Conservation (phyloP, 1,140 invertebrate genomes). For the Octopus sinensis region DNA sequence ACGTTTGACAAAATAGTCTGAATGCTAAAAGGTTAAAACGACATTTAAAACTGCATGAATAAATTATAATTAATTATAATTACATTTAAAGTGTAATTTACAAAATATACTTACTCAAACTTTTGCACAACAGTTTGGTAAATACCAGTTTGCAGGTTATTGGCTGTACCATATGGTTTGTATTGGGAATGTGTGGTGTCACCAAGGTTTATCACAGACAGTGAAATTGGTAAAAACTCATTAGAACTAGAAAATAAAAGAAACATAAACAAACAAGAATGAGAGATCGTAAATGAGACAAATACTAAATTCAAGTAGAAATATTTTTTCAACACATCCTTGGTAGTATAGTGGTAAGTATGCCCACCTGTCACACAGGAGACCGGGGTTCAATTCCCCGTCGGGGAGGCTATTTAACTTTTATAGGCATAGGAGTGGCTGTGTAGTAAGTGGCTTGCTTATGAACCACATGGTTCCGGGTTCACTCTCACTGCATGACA, state of each 20-base stretch:
- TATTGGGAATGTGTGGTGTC: constrained; percentile 39
- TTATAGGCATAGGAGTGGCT: too few species aligned
- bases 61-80: neutral
- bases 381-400: too few species aligned
- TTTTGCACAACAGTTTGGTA: neutral
- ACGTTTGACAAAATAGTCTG: neutral
- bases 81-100: neutral
- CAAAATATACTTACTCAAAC: constrained; percentile 1
- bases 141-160: neutral
- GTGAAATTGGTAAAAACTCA: constrained; percentile 21
- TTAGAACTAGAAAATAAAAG: neutral
- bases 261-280: neutral
- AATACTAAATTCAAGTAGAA: neutral
- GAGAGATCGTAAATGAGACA: neutral
- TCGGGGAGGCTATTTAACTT: too few species aligned
- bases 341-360: too few species aligned
- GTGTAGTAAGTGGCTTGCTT: too few species aligned
- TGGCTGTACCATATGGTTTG: constrained; percentile 11
- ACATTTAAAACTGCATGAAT: neutral
- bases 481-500: too few species aligned
- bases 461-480: too few species aligned
- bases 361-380: too few species aligned
- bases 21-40: neutral
- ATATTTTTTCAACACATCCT: too few species aligned
- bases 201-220: constrained; percentile 36